phyloP scores from a whole-genome alignment of 2,113 vertebrate species.

The Mesitornis unicolor region DNA sequence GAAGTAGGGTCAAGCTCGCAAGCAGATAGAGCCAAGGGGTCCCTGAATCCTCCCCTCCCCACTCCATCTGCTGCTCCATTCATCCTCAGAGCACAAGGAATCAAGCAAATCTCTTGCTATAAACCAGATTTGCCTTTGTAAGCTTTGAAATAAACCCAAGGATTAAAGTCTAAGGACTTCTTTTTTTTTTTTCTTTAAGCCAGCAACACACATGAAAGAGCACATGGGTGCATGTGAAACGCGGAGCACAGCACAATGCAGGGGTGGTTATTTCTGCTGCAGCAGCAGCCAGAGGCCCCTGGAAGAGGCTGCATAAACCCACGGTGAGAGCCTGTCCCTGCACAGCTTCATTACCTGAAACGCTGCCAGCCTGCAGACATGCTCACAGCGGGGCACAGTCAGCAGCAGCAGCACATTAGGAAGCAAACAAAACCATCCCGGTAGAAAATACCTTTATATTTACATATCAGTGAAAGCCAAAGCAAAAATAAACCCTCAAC shows the following conservation, averaged over 20 bases:
- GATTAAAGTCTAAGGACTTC: constrained; percentile 37
- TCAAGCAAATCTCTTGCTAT: constrained; percentile 27
- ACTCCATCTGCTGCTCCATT: constrained; percentile 4
- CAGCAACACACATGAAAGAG: not conserved
- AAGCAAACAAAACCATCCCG: not conserved
- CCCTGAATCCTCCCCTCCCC: not conserved
- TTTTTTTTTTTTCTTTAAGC: not conserved
- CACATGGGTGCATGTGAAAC: not conserved
- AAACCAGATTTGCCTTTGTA: constrained; percentile 50
- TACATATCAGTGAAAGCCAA: not conserved
- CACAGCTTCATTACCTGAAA: not conserved
- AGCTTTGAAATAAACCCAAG: constrained; percentile 56
- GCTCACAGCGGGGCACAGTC: not conserved
- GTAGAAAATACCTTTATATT: not conserved
- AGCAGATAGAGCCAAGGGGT: not conserved
- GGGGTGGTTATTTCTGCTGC: not conserved
- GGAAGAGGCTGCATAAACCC: not conserved
- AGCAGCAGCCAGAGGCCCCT: not conserved
- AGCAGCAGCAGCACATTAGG: not conserved
- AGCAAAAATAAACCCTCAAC: not conserved
- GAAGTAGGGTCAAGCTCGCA: not conserved
- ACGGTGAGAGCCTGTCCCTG: not conserved
- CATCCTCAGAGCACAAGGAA: constrained; percentile 27
- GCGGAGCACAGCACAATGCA: not conserved
- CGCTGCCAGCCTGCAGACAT: not conserved